Evolutionary conservation across 2,797 vertebrate species (phyloP).

Genomic region (Hypotaenidia philippensis): DNA sequence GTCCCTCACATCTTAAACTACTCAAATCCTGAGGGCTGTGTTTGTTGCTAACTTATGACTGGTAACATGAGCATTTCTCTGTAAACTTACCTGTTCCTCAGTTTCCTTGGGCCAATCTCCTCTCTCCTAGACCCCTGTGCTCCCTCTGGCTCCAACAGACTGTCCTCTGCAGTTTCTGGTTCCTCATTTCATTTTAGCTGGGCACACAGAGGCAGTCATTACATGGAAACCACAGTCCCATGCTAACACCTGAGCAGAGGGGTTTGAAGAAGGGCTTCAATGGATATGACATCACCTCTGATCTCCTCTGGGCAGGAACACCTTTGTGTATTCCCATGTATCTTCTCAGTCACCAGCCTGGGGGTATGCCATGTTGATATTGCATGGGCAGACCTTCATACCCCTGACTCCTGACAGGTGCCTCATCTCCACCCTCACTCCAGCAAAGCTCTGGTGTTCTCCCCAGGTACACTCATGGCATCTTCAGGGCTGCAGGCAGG

Average conservation of each 20-base stretch:
- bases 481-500: fast-evolving
- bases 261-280: background rate
- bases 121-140: background rate
- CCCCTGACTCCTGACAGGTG: background rate
- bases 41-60: background rate
- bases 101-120: background rate
- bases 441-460: background rate
- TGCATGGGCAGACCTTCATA: background rate
- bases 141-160: background rate
- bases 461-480: background rate
- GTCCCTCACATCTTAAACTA: background rate
- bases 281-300: background rate
- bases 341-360: background rate
- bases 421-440: background rate
- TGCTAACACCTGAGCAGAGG: background rate
- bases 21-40: background rate
- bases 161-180: background rate
- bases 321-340: fast-evolving
- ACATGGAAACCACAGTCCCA: background rate
- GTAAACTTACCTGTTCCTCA: background rate
- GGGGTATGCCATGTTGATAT: fast-evolving
- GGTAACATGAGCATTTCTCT: background rate
- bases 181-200: background rate
- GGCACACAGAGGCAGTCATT: background rate
- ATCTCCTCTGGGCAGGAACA: background rate